Evolutionary conservation across 2,888 invertebrate genomes (phyloP), one percentile per base, ranked within the genome.

Genomic region (Drosophila kambysellisi): DNA sequence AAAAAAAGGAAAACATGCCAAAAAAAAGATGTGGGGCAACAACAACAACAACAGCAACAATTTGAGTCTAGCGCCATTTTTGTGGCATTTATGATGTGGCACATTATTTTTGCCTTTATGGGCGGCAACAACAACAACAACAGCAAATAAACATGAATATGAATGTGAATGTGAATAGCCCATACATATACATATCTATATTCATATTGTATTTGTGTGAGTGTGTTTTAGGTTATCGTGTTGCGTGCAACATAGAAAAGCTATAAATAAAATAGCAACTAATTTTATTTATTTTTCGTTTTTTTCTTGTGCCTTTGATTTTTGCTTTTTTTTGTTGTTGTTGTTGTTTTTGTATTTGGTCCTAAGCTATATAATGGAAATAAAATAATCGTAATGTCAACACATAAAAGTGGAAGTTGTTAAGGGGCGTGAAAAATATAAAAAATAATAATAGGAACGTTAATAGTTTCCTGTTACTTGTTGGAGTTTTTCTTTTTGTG

Each of bases 231-330:
- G 54, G 25, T 62, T 75, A 70, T 75, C 75, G 51, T 63, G 62
- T 75, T 81, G 78, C 75, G 81, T 80, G 76, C 60, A 39, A 59
- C 50, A 53, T 56, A 61, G 59, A 51, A 66, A 50, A 61, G 68
- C 70, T 79, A 86, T 90, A 91, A 89, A 90, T 89, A 91, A 89
- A 90, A 84, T 82, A 83, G 79, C 81, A 88, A 90, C 88, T 91
- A 90, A 91, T 91, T 91, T 91, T 90, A 88, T 91, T 91, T 91
- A 90, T 87, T 60, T 77, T 54, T n/a, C 58, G 59, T 56, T 65
- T 69, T 29, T 52, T 69, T 37, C 51, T 35, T 46, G 48, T 46
- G 25, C 51, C 30, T 51, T 60, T 46, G 29, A 17, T 56, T 65
- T 51, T 33, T 29, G 54, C 46, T 25, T 39, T 46, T 9, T 58